Conservation (phyloP, 2,113 vertebrate genomes). For the Carassius carassius region DNA sequence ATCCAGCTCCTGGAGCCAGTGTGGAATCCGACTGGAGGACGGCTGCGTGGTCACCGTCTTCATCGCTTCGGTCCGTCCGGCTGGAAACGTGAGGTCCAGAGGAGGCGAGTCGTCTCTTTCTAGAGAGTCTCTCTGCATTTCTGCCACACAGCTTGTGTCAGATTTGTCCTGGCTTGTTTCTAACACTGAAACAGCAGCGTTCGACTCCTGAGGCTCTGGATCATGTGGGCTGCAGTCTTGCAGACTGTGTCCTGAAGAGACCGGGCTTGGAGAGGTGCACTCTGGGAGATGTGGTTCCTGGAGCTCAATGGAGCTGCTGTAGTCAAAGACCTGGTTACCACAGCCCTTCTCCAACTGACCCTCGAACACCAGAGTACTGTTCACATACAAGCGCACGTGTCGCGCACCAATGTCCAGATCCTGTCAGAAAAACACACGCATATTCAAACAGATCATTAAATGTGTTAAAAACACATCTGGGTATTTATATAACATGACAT, state of each 20-base stretch:
- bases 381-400: conserved; percentile 85
- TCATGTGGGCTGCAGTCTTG: conserved; percentile 62
- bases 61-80: conserved; percentile 63
- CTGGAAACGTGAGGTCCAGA: conserved; percentile 64
- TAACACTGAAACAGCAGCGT: background rate
- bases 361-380: conserved; percentile 86
- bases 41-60: conserved; percentile 75
- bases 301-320: conserved; percentile 77
- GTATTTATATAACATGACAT: background rate
- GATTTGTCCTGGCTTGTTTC: conserved; percentile 31
- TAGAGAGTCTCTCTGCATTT: conserved; percentile 57
- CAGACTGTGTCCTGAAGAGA: conserved; percentile 69
- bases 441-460: background rate
- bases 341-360: conserved; percentile 83
- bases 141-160: conserved; percentile 31
- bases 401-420: conserved; percentile 85
- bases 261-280: conserved; percentile 66
- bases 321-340: conserved; percentile 77
- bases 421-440: conserved; percentile 65
- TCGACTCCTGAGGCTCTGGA: conserved; percentile 56
- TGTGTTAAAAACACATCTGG: background rate
- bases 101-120: conserved; percentile 37
- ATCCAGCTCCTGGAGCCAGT: conserved; percentile 81
- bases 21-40: conserved; percentile 69
- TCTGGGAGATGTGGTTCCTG: conserved; percentile 65